Percentiles rank a stretch among this genome's conserved stretches.
These are phyloP conservation scores for Melanotaenia trifasciata DNA, from an alignment of 2,797 vertebrate genomes.

Conservation along the genomic window DNA sequence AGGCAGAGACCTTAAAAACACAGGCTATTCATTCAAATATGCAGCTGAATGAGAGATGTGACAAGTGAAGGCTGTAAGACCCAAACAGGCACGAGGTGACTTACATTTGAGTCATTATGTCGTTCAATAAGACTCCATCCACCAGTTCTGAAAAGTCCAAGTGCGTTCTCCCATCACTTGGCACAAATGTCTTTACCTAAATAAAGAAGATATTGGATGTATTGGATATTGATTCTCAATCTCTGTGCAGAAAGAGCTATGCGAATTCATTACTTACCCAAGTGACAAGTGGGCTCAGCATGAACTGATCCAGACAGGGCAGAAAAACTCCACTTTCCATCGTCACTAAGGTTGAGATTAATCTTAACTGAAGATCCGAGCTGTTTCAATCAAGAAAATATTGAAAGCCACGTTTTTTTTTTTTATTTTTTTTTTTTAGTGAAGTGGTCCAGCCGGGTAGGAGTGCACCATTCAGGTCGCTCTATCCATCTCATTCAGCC, in stretches of 20 bases:
- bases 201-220: slow-evolving; percentile 17
- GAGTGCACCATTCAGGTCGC: slow-evolving; percentile 27
- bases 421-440: neutral
- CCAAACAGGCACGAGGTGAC: slow-evolving; percentile 46
- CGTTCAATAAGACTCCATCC: slow-evolving; percentile 91
- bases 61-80: slow-evolving; percentile 9
- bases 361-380: slow-evolving; percentile 21
- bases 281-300: slow-evolving; percentile 92
- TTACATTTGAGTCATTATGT: slow-evolving; percentile 96
- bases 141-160: slow-evolving; percentile 90
- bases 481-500: slow-evolving; percentile 24
- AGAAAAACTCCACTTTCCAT: slow-evolving; percentile 92
- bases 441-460: slow-evolving; percentile 12
- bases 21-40: neutral
- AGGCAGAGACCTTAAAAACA: slow-evolving; percentile 13
- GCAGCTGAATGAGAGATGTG: neutral
- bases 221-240: slow-evolving; percentile 1
- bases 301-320: slow-evolving; percentile 89
- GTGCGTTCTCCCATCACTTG: slow-evolving; percentile 83
- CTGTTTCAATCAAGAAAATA: neutral
- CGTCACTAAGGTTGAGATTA: slow-evolving; percentile 3
- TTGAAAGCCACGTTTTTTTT: neutral
- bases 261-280: slow-evolving; percentile 85
- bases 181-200: slow-evolving; percentile 91
- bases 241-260: neutral